Percentiles rank a stretch among this genome's conserved stretches.
Evolutionary conservation across 2,797 vertebrate genomes (phyloP).

Genomic region (Chloroceryle inda): DNA sequence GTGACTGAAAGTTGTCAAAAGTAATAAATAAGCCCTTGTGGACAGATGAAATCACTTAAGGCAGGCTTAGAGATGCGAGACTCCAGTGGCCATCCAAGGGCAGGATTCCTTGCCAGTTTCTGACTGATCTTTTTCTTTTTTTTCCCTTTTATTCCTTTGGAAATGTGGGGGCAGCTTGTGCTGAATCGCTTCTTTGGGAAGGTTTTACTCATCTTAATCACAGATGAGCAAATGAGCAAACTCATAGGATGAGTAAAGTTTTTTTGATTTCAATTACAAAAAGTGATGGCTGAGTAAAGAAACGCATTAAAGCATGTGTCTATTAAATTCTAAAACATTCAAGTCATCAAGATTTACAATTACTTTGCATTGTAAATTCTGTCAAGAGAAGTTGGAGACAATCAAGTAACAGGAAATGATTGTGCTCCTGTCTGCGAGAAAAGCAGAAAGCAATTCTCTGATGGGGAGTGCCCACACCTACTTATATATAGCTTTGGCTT

Average conservation of each 20-base stretch:
- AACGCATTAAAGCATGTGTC: conserved; percentile 12
- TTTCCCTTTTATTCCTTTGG: background rate
- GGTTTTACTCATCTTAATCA: conserved; percentile 44
- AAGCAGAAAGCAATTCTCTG: background rate
- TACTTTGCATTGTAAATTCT: conserved; percentile 21
- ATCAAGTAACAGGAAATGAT: conserved; percentile 28
- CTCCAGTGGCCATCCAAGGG: background rate
- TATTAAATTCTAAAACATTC: conserved; percentile 57
- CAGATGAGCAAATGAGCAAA: conserved; percentile 37
- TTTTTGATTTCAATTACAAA: conserved; percentile 45
- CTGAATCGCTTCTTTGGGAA: conserved; percentile 43
- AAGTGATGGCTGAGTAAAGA: conserved; percentile 26
- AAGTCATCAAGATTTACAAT: conserved; percentile 41
- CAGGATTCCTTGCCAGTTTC: conserved; percentile 34
- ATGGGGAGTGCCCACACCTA: background rate
- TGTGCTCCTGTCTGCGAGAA: background rate
- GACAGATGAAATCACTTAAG: conserved; percentile 6
- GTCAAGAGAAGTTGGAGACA: conserved; percentile 9
- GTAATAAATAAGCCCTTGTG: conserved; percentile 17
- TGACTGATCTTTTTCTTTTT: background rate
- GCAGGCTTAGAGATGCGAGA: background rate
- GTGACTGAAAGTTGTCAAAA: conserved; percentile 51
- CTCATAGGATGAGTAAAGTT: conserved; percentile 22
- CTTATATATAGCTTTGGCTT: background rate
- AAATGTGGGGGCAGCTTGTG: conserved; percentile 34